Conservation (phyloP, 2,888 invertebrate genomes). For the Pseudoips prasinana region DNA sequence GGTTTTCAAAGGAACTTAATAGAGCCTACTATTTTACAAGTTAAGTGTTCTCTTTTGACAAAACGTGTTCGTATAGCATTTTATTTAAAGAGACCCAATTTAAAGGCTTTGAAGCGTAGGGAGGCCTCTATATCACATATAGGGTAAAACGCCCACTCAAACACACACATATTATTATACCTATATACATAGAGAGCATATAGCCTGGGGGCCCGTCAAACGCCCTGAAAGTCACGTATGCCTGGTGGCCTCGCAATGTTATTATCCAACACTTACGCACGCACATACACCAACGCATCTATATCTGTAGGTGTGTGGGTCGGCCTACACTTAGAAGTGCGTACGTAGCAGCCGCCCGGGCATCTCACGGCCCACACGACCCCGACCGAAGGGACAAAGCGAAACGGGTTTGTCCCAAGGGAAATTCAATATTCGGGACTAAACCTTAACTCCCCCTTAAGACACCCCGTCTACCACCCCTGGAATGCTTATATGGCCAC, state of each 20-base stretch:
- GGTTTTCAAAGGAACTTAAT: too few relatives aligned
- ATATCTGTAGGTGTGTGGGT: slow-evolving; percentile 30
- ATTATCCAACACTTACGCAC: slow-evolving; percentile 79
- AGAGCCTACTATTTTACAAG: slow-evolving; percentile 13
- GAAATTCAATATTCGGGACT: slow-evolving; percentile 84
- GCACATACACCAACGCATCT: slow-evolving; percentile 50
- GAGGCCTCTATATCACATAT: slow-evolving; percentile 62
- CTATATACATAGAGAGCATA: slow-evolving; percentile 50
- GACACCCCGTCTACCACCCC: slow-evolving; percentile 78
- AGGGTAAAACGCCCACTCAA: slow-evolving; percentile 61
- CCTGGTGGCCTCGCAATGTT: slow-evolving; percentile 75
- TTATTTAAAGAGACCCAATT: slow-evolving; percentile 76
- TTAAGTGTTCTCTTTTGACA: slow-evolving; percentile 39
- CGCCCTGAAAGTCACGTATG: slow-evolving; percentile 77
- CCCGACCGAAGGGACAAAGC: slow-evolving; percentile 80
- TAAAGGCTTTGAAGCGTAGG: slow-evolving; percentile 68
- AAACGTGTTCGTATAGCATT: slow-evolving; percentile 42
- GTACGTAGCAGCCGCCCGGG: slow-evolving; percentile 67
- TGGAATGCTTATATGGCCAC: slow-evolving; percentile 82
- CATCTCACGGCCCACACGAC: slow-evolving; percentile 76
- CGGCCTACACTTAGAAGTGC: slow-evolving; percentile 33
- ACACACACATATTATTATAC: slow-evolving; percentile 46
- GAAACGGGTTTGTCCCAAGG: slow-evolving; percentile 83
- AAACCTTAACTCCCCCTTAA: slow-evolving; percentile 82
- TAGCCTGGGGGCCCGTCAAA: slow-evolving; percentile 73